A percentile compares a stretch with the other conserved stretches of the same genome.
Conservation (phyloP, 1,140 invertebrate species). For the Atta colombica region DNA sequence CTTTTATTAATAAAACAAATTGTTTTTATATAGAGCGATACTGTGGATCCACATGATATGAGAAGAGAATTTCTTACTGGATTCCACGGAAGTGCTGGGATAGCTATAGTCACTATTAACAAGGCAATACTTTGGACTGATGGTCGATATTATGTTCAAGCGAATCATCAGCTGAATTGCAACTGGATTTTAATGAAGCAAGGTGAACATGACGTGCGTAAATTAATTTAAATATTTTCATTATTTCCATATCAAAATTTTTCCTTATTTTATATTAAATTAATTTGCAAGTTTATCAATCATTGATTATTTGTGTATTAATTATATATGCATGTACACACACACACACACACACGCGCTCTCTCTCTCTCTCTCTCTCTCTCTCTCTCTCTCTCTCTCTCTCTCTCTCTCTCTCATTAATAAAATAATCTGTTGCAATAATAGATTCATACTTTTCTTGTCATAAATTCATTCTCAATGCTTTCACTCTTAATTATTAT, state of each 20-base stretch:
- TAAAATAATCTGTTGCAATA: no score
- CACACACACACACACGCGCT: no score
- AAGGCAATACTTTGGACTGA: conserved; percentile 96
- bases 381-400: no score
- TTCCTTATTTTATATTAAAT: neutral
- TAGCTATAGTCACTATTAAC: conserved; percentile 92
- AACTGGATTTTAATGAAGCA: conserved; percentile 93
- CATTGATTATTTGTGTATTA: neutral
- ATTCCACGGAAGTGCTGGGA: conserved; percentile 94
- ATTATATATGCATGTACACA: no score
- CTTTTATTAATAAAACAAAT: conserved; percentile 26
- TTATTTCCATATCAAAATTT: neutral
- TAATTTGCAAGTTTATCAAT: neutral
- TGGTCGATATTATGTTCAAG: conserved; percentile 93
- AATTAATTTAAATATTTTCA: conserved; percentile 36
- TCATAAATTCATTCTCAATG: no score
- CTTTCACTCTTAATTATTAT: no score
- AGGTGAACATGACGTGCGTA: conserved; percentile 87
- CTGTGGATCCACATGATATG: conserved; percentile 91
- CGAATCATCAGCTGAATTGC: conserved; percentile 91
- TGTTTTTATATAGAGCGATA: conserved; percentile 87
- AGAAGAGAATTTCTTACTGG: conserved; percentile 94
- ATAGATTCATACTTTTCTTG: no score
- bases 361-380: no score
- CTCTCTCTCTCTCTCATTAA: no score